A percentile compares a stretch with the other conserved stretches of the same genome.
phyloP scores from a whole-genome alignment of 2,797 vertebrate species.

The Crocidura indochinensis region DNA sequence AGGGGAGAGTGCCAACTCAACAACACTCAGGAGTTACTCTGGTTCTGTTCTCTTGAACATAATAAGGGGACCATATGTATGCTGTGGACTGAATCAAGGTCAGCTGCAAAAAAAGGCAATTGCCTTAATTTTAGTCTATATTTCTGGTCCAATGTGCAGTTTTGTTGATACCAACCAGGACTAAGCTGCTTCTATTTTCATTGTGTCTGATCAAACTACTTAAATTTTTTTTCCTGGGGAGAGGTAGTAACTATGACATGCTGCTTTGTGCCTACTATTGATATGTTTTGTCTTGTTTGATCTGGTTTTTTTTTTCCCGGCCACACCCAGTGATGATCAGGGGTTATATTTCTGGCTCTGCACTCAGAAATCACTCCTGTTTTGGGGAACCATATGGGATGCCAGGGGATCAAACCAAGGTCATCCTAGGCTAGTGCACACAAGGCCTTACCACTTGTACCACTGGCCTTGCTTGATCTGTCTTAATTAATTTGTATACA shows the following conservation, averaged over 20 bases:
- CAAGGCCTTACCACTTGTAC: too few relatives aligned
- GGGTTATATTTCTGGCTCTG: too few relatives aligned
- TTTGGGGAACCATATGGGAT: too few relatives aligned
- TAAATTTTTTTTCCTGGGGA: background rate
- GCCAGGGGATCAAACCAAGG: too few relatives aligned
- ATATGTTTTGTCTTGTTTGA: background rate
- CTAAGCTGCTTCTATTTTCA: background rate
- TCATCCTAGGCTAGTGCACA: too few relatives aligned
- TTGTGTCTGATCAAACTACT: background rate
- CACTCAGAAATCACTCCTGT: too few relatives aligned
- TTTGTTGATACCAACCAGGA: background rate
- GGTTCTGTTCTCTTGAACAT: background rate
- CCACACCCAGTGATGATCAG: too few relatives aligned
- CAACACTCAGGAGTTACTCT: background rate
- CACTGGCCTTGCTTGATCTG: background rate
- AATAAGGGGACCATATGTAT: background rate
- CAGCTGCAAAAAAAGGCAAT: background rate
- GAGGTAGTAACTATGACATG: background rate
- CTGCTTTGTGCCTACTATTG: background rate
- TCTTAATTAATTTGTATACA: slow-evolving; percentile 36
- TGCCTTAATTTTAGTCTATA: background rate
- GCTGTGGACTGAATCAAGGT: too few relatives aligned
- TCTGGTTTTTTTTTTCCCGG: too few relatives aligned
- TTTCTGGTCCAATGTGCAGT: background rate
- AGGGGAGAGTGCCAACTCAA: background rate